A percentile compares a stretch with the other conserved stretches of the same genome.
Evolutionary conservation across 2,797 vertebrate genomes (phyloP).

Genomic region (Tragopan temminckii): DNA sequence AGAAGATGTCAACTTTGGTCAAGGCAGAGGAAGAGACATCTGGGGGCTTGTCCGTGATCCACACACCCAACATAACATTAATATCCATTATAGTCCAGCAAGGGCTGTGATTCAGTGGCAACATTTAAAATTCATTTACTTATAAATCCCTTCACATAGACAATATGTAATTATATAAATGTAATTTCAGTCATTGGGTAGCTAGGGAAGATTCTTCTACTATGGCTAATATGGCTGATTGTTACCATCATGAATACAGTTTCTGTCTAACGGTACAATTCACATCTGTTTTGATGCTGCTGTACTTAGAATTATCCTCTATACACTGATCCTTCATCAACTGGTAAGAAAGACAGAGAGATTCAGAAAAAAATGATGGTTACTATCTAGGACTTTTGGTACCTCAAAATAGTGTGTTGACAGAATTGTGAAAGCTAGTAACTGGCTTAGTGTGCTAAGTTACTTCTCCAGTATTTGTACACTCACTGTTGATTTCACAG

Average conservation of each 20-base stretch:
- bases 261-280: not conserved
- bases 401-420: rapidly evolving
- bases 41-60: not conserved
- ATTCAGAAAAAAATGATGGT: not conserved
- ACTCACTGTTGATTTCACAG: not conserved
- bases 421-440: not conserved
- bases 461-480: not conserved
- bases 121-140: not conserved
- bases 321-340: not conserved
- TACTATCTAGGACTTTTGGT: not conserved
- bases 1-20: not conserved
- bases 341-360: not conserved
- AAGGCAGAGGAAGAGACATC: not conserved
- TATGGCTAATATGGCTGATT: not conserved
- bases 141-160: not conserved
- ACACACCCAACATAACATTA: not conserved
- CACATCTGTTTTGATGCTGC: not conserved
- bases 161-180: not conserved
- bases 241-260: not conserved
- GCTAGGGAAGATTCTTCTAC: not conserved
- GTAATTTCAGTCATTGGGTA: not conserved
- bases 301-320: not conserved
- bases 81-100: not conserved
- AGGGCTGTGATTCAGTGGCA: not conserved
- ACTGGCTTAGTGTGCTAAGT: not conserved